A percentile compares a stretch with the other conserved stretches of the same genome.
phyloP scores from a whole-genome alignment of 2,888 invertebrate genomes.

The Lordiphosa fenestrarum region DNA sequence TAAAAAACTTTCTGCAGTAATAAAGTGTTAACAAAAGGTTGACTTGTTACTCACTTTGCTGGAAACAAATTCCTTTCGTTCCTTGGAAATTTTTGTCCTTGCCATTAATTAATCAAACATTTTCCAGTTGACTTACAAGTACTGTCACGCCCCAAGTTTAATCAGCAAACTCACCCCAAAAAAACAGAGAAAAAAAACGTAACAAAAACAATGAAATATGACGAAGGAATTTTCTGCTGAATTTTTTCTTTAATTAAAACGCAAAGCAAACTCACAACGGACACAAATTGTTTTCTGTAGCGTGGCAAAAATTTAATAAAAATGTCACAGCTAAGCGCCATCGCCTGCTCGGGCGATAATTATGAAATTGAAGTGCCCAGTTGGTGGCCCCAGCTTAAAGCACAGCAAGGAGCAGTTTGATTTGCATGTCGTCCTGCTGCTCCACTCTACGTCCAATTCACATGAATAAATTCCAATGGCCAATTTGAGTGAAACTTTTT shows the following conservation, averaged over 20 bases:
- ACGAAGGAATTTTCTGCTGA: slow-evolving; percentile 1
- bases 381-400: slow-evolving; percentile 8
- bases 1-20: too few relatives aligned
- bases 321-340: slow-evolving; percentile 17
- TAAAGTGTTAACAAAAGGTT: too few relatives aligned
- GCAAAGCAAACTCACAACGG: slow-evolving; percentile 7
- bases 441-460: slow-evolving; percentile 8
- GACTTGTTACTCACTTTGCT: too few relatives aligned
- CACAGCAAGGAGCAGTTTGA: slow-evolving; percentile 10
- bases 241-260: slow-evolving; percentile 18
- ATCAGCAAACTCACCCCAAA: background rate
- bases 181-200: too few relatives aligned
- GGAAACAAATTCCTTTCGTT: background rate
- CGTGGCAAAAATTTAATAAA: slow-evolving; percentile 14
- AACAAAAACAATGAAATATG: background rate
- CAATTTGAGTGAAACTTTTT: slow-evolving; percentile 12
- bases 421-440: slow-evolving; percentile 11
- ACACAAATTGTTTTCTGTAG: slow-evolving; percentile 8
- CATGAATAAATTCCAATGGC: slow-evolving; percentile 21
- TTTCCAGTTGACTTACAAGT: background rate
- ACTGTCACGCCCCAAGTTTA: slow-evolving; percentile 5
- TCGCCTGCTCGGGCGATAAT: slow-evolving; percentile 13
- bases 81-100: background rate
- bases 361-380: slow-evolving; percentile 22
- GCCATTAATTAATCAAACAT: slow-evolving; percentile 8